Evolutionary conservation across 1,140 invertebrate species (phyloP).

Genomic region (Drosophila cardini): DNA sequence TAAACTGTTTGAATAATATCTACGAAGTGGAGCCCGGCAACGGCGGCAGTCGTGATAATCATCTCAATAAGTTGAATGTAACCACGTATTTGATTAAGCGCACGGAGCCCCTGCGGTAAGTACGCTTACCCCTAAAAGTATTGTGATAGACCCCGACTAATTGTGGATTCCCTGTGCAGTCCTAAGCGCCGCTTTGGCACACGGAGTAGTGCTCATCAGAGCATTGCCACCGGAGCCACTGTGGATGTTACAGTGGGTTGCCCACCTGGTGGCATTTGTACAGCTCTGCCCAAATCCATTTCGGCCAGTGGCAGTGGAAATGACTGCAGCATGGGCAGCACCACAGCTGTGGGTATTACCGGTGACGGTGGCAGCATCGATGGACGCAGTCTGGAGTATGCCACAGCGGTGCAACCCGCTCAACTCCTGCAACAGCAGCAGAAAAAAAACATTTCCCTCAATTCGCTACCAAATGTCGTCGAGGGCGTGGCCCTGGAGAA

Average conservation of each 20-base stretch:
- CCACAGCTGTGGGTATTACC: conserved; percentile 21
- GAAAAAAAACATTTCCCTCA: conserved; percentile 79
- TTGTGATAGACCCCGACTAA: neutral
- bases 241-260: neutral
- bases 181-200: conserved; percentile 82
- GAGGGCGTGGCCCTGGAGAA: conserved; percentile 76
- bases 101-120: conserved; percentile 89
- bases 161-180: conserved; percentile 27
- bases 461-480: conserved; percentile 78
- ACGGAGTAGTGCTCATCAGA: conserved; percentile 72
- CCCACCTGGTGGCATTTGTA: neutral
- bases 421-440: conserved; percentile 77
- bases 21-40: conserved; percentile 97
- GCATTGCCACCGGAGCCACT: conserved; percentile 47
- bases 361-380: conserved; percentile 65
- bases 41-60: conserved; percentile 93
- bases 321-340: conserved; percentile 47
- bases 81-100: conserved; percentile 96
- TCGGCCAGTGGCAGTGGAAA: conserved; percentile 71
- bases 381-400: conserved; percentile 64
- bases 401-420: conserved; percentile 57
- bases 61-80: conserved; percentile 94
- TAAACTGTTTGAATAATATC: conserved; percentile 92
- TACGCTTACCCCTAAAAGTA: neutral
- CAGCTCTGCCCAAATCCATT: conserved; percentile 70